Conservation (phyloP, 1,140 invertebrate species). For the Zelostemma sp. region DNA sequence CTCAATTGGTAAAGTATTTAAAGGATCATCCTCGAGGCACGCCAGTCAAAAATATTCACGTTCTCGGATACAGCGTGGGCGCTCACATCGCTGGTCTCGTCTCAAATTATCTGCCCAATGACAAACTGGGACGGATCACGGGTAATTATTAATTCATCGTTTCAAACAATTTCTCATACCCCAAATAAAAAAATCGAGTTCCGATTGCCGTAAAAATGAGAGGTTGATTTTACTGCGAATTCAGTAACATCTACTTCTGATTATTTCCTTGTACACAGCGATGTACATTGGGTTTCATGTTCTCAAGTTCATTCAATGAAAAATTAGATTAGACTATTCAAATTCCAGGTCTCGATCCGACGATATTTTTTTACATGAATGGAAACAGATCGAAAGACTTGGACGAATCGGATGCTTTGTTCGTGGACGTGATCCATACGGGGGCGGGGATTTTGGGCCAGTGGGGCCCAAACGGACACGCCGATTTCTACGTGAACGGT, state of each 20-base stretch:
- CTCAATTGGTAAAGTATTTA: conserved; percentile 84
- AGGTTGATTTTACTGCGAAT: too few species aligned
- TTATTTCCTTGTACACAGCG: too few species aligned
- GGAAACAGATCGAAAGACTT: conserved; percentile 84
- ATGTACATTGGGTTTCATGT: too few species aligned
- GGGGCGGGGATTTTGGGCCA: conserved; percentile 87
- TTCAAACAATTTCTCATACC: not conserved
- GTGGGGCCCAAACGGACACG: conserved; percentile 88
- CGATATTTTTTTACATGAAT: conserved; percentile 85
- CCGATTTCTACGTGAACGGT: conserved; percentile 92
- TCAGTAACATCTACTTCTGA: too few species aligned
- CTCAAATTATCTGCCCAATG: conserved; percentile 79
- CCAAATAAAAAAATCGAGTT: too few species aligned
- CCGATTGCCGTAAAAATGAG: too few species aligned
- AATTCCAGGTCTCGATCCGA: conserved; percentile 82
- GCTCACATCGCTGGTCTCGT: conserved; percentile 87
- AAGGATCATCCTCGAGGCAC: conserved; percentile 81
- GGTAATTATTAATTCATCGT: conserved; percentile 67
- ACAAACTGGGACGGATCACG: conserved; percentile 84
- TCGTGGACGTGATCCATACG: conserved; percentile 91
- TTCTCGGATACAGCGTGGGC: conserved; percentile 88
- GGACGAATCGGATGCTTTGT: conserved; percentile 86
- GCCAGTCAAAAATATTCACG: conserved; percentile 79
- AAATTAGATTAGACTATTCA: conserved; percentile 41
- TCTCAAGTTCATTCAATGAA: conserved; percentile 21